Percentiles rank a stretch among this genome's conserved stretches.
phyloP scores from a whole-genome alignment of 2,888 invertebrate genomes.

The Willowsia nigromaculata region DNA sequence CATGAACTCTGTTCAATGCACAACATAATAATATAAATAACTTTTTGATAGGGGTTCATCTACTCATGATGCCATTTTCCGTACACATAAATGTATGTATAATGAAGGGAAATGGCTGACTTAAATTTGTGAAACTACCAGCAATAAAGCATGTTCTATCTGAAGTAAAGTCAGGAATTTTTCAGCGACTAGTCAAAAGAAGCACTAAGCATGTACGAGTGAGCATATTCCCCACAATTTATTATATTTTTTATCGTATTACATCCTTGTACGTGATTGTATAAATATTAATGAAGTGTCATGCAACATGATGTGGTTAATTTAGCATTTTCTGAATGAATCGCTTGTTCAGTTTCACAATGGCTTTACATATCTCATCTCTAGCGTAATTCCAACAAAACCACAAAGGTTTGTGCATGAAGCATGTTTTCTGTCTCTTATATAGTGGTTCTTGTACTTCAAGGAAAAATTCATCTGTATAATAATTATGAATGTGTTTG shows the following conservation, averaged over 20 bases:
- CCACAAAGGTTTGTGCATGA: too few relatives aligned
- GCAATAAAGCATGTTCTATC: not conserved
- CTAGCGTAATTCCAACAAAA: not conserved
- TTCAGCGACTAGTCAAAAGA: too few relatives aligned
- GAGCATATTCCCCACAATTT: not conserved
- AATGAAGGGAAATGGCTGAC: not conserved
- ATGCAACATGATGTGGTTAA: slow-evolving; percentile 22
- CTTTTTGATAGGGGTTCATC: slow-evolving; percentile 18
- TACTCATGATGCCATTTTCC: not conserved
- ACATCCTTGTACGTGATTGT: not conserved
- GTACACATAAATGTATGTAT: not conserved
- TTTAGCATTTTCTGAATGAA: slow-evolving; percentile 4
- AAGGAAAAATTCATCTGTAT: not conserved
- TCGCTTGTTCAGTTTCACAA: not conserved
- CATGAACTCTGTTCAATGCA: slow-evolving; percentile 53
- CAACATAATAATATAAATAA: slow-evolving; percentile 50
- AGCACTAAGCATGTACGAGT: too few relatives aligned
- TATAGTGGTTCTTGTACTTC: too few relatives aligned
- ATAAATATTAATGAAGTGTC: slow-evolving; percentile 39
- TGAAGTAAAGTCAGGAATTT: not conserved
- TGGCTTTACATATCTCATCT: not conserved
- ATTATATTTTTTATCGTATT: not conserved
- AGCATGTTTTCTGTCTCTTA: too few relatives aligned
- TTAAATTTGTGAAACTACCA: not conserved
- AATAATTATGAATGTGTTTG: not conserved